A percentile compares a stretch with the other conserved stretches of the same genome.
These are phyloP conservation scores for Ooceraea biroi DNA, from an alignment of 1,140 invertebrate genomes.

Conservation along the genomic window DNA sequence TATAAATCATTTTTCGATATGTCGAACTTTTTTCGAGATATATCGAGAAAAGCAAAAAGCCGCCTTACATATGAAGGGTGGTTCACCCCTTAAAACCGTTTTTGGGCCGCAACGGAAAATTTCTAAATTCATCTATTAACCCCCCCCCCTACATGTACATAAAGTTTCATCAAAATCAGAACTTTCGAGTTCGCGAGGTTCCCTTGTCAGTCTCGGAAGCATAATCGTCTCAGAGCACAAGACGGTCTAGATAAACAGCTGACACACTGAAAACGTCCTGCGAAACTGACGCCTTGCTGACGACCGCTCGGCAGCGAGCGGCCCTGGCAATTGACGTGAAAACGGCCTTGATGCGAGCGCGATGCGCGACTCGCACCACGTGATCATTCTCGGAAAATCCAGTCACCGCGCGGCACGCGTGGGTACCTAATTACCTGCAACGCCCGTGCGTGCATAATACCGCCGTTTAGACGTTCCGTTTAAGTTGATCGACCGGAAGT, in stretches of 20 bases:
- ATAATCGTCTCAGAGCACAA: neutral
- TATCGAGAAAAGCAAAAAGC: too few species aligned
- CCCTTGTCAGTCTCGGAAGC: too few species aligned
- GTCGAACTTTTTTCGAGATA: too few species aligned
- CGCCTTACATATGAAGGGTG: too few species aligned
- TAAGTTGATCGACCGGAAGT: neutral
- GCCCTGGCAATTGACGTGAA: constrained; percentile 10
- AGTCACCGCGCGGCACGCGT: constrained; percentile 36
- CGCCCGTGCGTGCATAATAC: neutral
- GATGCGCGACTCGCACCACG: neutral
- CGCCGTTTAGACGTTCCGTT: neutral
- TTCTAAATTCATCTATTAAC: too few species aligned
- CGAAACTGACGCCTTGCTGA: constrained; percentile 39
- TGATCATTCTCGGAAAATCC: constrained; percentile 60
- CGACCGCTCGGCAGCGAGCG: neutral
- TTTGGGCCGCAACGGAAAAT: too few species aligned
- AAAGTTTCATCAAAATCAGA: too few species aligned
- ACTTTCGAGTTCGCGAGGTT: too few species aligned
- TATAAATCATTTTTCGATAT: too few species aligned
- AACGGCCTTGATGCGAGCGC: constrained; percentile 30
- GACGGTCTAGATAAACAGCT: neutral
- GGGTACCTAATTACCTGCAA: constrained; percentile 20
- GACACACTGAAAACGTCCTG: constrained; percentile 31
- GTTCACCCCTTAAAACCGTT: too few species aligned
- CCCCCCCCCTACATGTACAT: too few species aligned